These are phyloP conservation scores for Chelonus formosanus DNA, from an alignment of 2,888 invertebrate genomes.

Conservation along the genomic window DNA sequence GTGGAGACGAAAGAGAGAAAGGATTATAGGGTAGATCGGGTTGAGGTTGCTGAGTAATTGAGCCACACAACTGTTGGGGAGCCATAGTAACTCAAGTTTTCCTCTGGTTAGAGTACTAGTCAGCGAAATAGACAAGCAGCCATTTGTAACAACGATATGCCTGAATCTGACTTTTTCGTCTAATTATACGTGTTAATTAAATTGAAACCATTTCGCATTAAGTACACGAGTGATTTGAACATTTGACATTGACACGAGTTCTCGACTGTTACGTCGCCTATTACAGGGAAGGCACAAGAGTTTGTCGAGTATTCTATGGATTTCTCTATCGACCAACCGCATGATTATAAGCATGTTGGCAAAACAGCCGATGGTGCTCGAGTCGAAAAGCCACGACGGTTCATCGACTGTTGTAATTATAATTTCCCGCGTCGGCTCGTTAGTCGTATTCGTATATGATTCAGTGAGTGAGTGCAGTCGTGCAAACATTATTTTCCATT, in stretches of 20 bases:
- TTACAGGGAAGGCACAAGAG: not conserved
- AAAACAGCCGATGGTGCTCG: conserved; percentile 5
- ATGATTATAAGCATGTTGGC: conserved; percentile 8
- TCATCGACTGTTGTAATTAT: conserved; percentile 45
- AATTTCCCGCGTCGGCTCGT: conserved; percentile 43
- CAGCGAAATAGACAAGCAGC: too few species aligned
- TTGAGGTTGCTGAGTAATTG: too few species aligned
- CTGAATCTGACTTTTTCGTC: too few species aligned
- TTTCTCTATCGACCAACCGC: conserved; percentile 2
- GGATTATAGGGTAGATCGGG: too few species aligned
- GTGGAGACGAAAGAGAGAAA: too few species aligned
- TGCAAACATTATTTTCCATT: conserved; percentile 19
- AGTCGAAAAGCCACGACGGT: conserved; percentile 30
- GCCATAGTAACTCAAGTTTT: too few species aligned
- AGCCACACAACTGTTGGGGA: too few species aligned
- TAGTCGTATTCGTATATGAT: conserved; percentile 37
- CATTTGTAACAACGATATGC: too few species aligned
- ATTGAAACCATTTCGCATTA: not conserved
- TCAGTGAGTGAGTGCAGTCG: conserved; percentile 24
- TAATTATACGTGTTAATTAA: conserved; percentile 1
- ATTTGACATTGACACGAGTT: conserved; percentile 4
- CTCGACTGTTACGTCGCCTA: not conserved
- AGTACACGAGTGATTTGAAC: not conserved
- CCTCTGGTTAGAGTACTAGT: too few species aligned
- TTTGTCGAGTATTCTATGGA: not conserved